Percentiles rank a stretch among this genome's conserved stretches.
phyloP scores from a whole-genome alignment of 1,140 invertebrate species.

The Akabosia matsudoensis region DNA sequence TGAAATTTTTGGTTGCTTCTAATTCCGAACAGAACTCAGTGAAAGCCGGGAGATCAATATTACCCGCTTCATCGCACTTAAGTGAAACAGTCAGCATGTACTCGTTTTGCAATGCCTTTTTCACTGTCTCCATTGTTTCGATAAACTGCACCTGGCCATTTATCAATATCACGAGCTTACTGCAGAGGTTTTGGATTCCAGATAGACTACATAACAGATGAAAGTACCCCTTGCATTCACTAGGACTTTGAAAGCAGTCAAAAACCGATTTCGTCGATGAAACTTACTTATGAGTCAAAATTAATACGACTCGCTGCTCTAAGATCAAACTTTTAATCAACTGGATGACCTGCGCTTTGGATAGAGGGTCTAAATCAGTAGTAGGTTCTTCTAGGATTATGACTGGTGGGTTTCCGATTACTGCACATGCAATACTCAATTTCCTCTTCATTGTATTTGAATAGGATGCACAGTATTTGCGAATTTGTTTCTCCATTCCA shows the following conservation, averaged over 20 bases:
- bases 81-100: neutral
- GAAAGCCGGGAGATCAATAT: neutral
- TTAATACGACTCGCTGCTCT: neutral
- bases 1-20: neutral
- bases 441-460: constrained; percentile 11
- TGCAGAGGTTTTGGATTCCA: neutral
- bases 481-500: constrained; percentile 6
- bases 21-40: neutral
- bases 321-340: neutral
- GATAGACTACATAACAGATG: too few relatives aligned
- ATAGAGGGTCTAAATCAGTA: constrained; percentile 23
- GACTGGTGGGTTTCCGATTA: constrained; percentile 33
- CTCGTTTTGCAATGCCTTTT: neutral
- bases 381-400: constrained; percentile 32
- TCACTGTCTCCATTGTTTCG: neutral
- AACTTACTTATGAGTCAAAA: neutral
- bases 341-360: neutral
- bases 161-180: neutral
- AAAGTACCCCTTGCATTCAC: too few relatives aligned
- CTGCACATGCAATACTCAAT: constrained; percentile 26
- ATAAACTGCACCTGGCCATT: neutral
- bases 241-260: too few relatives aligned
- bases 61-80: neutral
- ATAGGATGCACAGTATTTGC: constrained; percentile 17
- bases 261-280: too few relatives aligned